Percentiles rank a stretch among this genome's conserved stretches.
These are phyloP conservation scores for Endomychus coccineus DNA, from an alignment of 2,888 invertebrate species.

Conservation along the genomic window DNA sequence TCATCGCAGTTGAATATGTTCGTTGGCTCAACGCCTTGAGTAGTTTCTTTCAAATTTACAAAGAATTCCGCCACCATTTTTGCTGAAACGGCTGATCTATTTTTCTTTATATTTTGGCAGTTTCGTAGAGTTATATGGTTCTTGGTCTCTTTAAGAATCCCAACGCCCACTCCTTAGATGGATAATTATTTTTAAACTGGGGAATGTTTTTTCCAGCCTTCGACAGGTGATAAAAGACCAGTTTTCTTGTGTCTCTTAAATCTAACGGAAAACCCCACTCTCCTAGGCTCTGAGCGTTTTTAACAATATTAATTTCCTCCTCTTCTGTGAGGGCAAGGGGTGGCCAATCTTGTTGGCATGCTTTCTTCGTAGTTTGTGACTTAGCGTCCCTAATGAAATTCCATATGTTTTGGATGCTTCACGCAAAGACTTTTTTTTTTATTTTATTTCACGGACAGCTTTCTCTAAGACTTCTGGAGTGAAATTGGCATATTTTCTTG, in stretches of 20 bases:
- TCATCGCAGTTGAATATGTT: conserved; percentile 11
- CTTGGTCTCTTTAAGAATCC: conserved; percentile 9
- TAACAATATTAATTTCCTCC: conserved; percentile 9
- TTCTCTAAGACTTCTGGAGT: conserved; percentile 6
- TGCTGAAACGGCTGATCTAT: conserved; percentile 10
- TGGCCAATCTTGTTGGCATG: conserved; percentile 9
- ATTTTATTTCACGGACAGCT: conserved; percentile 3
- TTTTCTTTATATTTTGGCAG: conserved; percentile 8
- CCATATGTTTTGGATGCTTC: conserved; percentile 9
- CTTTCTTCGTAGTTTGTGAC: conserved; percentile 8
- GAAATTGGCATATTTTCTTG: conserved; percentile 6
- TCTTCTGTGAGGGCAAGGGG: conserved; percentile 3
- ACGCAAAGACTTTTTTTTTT: neutral
- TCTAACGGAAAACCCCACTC: conserved; percentile 6
- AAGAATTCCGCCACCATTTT: conserved; percentile 10
- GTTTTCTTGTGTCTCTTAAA: conserved; percentile 7
- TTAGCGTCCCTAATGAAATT: conserved; percentile 11
- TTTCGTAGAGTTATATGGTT: conserved; percentile 9
- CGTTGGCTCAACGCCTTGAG: conserved; percentile 1
- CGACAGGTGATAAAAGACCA: conserved; percentile 5
- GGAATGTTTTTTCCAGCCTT: conserved; percentile 5
- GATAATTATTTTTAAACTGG: conserved; percentile 8
- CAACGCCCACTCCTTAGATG: conserved; percentile 8
- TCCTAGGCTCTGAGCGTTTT: neutral
- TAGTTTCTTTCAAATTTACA: conserved; percentile 4